A percentile compares a stretch with the other conserved stretches of the same genome.
Evolutionary conservation across 2,113 vertebrate species (phyloP).

Genomic region (Peromyscus californicus): DNA sequence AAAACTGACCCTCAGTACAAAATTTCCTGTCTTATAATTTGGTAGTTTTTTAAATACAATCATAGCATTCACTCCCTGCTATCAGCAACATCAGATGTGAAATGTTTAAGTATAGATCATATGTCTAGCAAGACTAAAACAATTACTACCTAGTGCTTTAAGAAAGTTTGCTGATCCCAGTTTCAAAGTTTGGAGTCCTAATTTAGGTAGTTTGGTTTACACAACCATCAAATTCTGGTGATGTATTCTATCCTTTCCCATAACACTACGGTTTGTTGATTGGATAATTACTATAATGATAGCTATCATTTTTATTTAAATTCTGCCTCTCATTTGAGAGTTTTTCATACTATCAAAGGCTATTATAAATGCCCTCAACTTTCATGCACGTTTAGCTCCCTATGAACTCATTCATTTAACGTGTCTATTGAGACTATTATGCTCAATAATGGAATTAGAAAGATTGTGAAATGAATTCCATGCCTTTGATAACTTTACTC

Average conservation of each 20-base stretch:
- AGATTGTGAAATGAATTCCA: not conserved
- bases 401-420: not conserved
- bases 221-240: not conserved
- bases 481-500: not conserved
- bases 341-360: not conserved
- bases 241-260: not conserved
- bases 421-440: not conserved
- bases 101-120: too few species aligned
- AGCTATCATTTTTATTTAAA: not conserved
- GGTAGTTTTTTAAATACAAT: not conserved
- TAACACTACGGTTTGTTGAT: not conserved
- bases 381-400: not conserved
- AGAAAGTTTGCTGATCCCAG: not conserved
- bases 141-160: not conserved
- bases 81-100: not conserved
- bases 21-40: not conserved
- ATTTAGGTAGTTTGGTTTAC: not conserved
- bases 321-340: not conserved
- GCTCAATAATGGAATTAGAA: not conserved
- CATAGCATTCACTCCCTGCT: not conserved
- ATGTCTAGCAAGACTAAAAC: not conserved
- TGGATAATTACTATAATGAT: not conserved
- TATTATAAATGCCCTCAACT: not conserved
- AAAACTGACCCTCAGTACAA: not conserved
- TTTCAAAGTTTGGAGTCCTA: not conserved